These are phyloP conservation scores for Limnephilus auricula DNA, from an alignment of 2,888 invertebrate genomes.

Conservation along the genomic window DNA sequence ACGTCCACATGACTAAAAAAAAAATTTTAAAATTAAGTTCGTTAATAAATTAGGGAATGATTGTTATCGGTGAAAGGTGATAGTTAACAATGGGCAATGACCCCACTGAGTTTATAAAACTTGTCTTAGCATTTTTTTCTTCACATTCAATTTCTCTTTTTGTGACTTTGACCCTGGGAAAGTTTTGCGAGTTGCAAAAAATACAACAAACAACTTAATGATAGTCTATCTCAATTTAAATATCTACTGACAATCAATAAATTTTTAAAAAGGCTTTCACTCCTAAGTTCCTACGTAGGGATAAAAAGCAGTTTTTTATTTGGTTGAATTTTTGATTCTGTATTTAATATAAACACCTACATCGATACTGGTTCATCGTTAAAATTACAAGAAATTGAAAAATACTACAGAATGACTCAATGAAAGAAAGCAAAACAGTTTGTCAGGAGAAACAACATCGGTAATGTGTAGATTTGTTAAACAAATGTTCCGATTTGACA, in stretches of 20 bases:
- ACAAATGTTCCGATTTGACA: too few species aligned
- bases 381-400: too few species aligned
- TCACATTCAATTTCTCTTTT: background rate
- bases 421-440: too few species aligned
- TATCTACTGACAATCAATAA: background rate
- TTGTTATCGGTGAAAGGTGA: background rate
- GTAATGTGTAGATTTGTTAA: too few species aligned
- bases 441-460: too few species aligned
- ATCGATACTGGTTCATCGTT: too few species aligned
- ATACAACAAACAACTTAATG: background rate
- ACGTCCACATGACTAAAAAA: too few species aligned
- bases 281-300: background rate
- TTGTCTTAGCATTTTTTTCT: background rate
- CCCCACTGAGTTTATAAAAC: background rate
- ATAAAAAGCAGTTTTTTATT: background rate
- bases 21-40: too few species aligned
- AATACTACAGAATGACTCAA: too few species aligned
- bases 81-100: background rate
- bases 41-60: too few species aligned
- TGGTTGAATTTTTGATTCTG: background rate
- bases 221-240: background rate
- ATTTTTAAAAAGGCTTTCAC: too few species aligned
- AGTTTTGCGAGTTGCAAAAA: slow-evolving; percentile 6
- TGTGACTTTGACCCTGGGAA: slow-evolving; percentile 3
- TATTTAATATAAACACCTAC: background rate